phyloP scores from a whole-genome alignment of 2,113 vertebrate genomes.

The Pseudorhombus dupliciocellatus region DNA sequence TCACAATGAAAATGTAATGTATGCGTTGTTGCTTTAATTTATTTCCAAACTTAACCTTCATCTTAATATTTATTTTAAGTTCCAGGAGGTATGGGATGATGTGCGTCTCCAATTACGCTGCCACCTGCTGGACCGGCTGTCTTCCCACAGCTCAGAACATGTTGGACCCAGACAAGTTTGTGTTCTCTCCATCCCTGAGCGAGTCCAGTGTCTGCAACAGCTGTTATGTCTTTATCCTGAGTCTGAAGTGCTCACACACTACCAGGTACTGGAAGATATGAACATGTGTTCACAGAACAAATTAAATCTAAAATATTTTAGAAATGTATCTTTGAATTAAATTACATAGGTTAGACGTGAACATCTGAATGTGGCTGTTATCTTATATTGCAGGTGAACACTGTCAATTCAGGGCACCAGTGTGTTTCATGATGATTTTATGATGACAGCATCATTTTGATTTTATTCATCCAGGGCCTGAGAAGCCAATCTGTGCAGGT shows the following conservation, averaged over 20 bases:
- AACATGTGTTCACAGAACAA: neutral
- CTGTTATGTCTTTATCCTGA: slow-evolving; percentile 91
- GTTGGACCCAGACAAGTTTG: slow-evolving; percentile 5
- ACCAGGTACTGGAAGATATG: slow-evolving; percentile 71
- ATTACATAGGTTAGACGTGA: neutral
- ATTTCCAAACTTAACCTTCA: neutral
- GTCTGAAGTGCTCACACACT: slow-evolving; percentile 86
- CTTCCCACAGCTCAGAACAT: slow-evolving; percentile 23
- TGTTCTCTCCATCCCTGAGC: slow-evolving; percentile 71
- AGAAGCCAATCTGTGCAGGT: slow-evolving; percentile 81
- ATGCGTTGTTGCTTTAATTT: neutral
- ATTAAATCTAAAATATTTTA: neutral
- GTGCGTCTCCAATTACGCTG: slow-evolving; percentile 86
- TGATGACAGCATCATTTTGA: neutral
- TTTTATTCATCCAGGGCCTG: slow-evolving; percentile 81
- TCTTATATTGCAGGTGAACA: neutral
- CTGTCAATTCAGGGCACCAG: neutral
- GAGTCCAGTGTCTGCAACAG: slow-evolving; percentile 83
- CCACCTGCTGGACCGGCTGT: slow-evolving; percentile 86
- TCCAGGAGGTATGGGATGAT: slow-evolving; percentile 89
- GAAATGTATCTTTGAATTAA: neutral
- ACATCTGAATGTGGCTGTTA: neutral
- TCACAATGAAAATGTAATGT: neutral
- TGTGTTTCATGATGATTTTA: slow-evolving; percentile 6
- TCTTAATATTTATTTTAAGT: slow-evolving; percentile 44